phyloP scores from a whole-genome alignment of 1,140 invertebrate genomes.

The Popillia japonica region DNA sequence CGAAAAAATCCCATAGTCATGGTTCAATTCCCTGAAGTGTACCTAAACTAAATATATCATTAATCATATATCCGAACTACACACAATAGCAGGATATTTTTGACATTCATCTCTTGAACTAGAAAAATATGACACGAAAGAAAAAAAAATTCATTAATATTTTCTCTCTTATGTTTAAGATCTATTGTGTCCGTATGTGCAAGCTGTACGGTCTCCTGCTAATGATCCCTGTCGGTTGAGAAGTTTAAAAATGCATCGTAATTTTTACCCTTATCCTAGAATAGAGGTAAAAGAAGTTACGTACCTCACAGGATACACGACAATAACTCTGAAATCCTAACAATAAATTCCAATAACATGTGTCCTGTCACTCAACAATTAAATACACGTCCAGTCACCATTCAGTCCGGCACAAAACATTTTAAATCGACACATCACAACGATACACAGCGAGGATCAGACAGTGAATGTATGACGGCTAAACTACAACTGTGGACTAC shows the following conservation, averaged over 20 bases:
- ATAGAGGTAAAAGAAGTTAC: not conserved
- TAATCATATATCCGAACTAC: conserved; percentile 57
- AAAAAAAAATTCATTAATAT: conserved; percentile 60
- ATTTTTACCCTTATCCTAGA: not conserved
- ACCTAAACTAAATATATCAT: conserved; percentile 48
- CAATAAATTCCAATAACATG: conserved; percentile 45
- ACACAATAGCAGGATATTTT: conserved; percentile 56
- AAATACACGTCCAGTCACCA: conserved; percentile 45
- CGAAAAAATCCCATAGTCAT: conserved; percentile 51
- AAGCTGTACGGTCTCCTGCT: conserved; percentile 44
- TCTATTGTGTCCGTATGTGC: conserved; percentile 50
- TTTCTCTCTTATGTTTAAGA: conserved; percentile 50
- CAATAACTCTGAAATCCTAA: conserved; percentile 41
- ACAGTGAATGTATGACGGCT: conserved; percentile 52
- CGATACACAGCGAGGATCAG: conserved; percentile 46
- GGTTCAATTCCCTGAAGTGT: conserved; percentile 53
- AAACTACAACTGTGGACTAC: conserved; percentile 54
- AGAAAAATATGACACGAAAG: conserved; percentile 53
- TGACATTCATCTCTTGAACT: conserved; percentile 52
- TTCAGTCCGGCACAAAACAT: conserved; percentile 47
- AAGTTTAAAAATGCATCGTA: conserved; percentile 21
- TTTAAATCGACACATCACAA: conserved; percentile 49
- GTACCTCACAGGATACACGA: conserved; percentile 26
- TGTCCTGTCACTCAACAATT: conserved; percentile 42
- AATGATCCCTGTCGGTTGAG: conserved; percentile 43